phyloP scores from a whole-genome alignment of 1,140 invertebrate species.

The Cydia splendana region DNA sequence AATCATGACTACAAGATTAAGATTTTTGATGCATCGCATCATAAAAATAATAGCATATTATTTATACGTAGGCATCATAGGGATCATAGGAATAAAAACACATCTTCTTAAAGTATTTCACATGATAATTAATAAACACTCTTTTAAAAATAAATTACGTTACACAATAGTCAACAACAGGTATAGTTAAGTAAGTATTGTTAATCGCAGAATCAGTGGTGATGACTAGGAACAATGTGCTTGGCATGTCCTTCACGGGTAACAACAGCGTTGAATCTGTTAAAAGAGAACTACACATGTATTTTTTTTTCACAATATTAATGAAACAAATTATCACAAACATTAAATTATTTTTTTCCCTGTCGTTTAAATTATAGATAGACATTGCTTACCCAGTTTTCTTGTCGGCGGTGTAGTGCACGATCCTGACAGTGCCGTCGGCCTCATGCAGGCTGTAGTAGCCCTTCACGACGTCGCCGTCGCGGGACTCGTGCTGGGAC shows the following conservation, averaged over 20 bases:
- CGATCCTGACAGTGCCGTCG: slow-evolving; percentile 57
- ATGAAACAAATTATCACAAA: background rate
- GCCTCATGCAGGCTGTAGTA: slow-evolving; percentile 56
- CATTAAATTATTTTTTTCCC: background rate
- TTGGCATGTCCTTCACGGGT: slow-evolving; percentile 33
- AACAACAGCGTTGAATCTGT: slow-evolving; percentile 37
- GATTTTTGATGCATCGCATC: no score
- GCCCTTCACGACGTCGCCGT: slow-evolving; percentile 56
- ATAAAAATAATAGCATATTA: no score
- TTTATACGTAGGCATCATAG: no score
- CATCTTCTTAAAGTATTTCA: background rate
- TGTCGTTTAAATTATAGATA: background rate
- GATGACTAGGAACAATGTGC: slow-evolving; percentile 9
- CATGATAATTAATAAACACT: background rate
- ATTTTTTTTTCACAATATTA: background rate
- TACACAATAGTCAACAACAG: background rate
- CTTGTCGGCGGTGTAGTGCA: slow-evolving; percentile 81
- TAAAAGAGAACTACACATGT: background rate
- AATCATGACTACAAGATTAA: no score
- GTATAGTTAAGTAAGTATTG: background rate
- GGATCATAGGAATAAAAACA: no score
- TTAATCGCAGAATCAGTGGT: background rate
- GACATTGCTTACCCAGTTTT: background rate
- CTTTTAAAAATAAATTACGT: background rate
- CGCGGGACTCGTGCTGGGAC: slow-evolving; percentile 51